Conservation (phyloP, 2,888 invertebrate genomes). For the Troides helena region DNA sequence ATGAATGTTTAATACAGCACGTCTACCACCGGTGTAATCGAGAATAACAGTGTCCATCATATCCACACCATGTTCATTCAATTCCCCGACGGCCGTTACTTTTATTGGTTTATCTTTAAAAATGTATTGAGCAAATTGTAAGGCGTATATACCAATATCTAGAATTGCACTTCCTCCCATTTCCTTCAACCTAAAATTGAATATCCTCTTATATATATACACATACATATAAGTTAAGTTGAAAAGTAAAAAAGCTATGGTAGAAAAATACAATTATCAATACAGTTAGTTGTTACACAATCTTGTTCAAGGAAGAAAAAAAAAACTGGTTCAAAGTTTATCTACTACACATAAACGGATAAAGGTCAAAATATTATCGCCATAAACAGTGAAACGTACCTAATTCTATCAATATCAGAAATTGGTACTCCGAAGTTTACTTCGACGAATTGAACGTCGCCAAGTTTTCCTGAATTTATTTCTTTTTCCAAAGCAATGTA, state of each 20-base stretch:
- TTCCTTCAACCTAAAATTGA: conserved; percentile 52
- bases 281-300: neutral
- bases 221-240: neutral
- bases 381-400: conserved; percentile 42
- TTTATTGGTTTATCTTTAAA: conserved; percentile 85
- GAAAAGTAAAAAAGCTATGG: too few relatives aligned
- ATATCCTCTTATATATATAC: neutral
- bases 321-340: neutral
- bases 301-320: neutral
- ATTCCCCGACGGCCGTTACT: conserved; percentile 83
- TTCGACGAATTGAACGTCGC: conserved; percentile 84
- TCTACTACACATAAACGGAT: neutral
- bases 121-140: conserved; percentile 86
- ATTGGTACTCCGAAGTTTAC: conserved; percentile 85
- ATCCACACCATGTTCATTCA: conserved; percentile 88
- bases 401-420: conserved; percentile 49
- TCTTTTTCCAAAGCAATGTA: conserved; percentile 85
- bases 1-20: conserved; percentile 81
- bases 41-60: conserved; percentile 81
- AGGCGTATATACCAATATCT: conserved; percentile 88
- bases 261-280: neutral
- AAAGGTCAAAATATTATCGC: neutral
- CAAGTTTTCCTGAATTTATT: conserved; percentile 83
- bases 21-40: conserved; percentile 82
- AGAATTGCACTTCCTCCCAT: conserved; percentile 89